phyloP scores from a whole-genome alignment of 2,888 invertebrate genomes.

The Argyresthia goedartella region DNA sequence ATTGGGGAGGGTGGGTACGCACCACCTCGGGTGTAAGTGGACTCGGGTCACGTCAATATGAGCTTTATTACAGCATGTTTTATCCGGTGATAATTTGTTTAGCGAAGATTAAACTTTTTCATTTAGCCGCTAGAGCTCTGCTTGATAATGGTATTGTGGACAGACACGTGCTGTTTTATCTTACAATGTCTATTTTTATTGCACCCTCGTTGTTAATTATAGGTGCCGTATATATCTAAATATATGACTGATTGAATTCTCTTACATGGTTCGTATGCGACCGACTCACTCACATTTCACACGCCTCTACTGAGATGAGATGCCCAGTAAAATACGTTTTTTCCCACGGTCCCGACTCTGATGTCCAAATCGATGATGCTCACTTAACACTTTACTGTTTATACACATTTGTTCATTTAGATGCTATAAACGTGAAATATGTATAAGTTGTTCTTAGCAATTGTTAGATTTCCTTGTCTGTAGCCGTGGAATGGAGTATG shows the following conservation, averaged over 20 bases:
- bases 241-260: no score
- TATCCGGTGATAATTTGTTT: conserved; percentile 56
- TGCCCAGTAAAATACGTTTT: conserved; percentile 22
- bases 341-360: conserved; percentile 49
- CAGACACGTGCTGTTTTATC: no score
- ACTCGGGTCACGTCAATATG: conserved; percentile 63
- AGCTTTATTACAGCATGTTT: conserved; percentile 51
- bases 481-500: conserved; percentile 38
- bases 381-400: no score
- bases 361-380: no score
- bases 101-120: conserved; percentile 13
- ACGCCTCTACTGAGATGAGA: no score
- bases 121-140: neutral
- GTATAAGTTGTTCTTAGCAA: neutral
- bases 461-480: conserved; percentile 3
- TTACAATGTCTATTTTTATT: no score
- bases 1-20: conserved; percentile 58
- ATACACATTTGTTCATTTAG: conserved; percentile 24
- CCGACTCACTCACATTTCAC: no score
- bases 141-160: no score
- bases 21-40: conserved; percentile 58
- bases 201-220: no score
- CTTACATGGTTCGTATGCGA: no score
- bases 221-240: no score
- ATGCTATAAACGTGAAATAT: neutral